A percentile compares a stretch with the other conserved stretches of the same genome.
These are phyloP conservation scores for Aldrovandia affinis DNA, from an alignment of 2,797 vertebrate species.

Conservation along the genomic window DNA sequence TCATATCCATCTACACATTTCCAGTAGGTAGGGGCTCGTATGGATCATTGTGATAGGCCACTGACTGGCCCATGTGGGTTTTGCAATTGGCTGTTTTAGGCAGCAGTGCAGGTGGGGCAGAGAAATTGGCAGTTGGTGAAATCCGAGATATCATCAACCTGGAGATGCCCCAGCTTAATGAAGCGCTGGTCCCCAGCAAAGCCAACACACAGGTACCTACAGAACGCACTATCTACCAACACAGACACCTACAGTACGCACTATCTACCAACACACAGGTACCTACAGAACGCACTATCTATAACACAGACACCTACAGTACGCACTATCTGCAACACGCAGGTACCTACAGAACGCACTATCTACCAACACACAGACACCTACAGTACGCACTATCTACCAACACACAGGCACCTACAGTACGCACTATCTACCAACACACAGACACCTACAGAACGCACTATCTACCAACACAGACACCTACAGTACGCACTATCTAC, in stretches of 20 bases:
- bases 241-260: neutral
- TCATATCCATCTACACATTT: no score
- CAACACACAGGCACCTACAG: neutral
- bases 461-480: neutral
- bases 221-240: no score
- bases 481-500: no score
- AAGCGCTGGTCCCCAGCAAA: conserved; percentile 52
- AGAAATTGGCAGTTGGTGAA: conserved; percentile 56
- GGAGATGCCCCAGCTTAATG: conserved; percentile 66
- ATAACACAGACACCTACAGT: neutral
- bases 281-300: neutral
- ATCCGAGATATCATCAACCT: conserved; percentile 70
- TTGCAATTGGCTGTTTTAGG: conserved; percentile 40
- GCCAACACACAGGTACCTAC: conserved; percentile 68
- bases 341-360: neutral
- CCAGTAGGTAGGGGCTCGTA: no score
- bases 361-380: neutral
- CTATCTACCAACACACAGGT: neutral
- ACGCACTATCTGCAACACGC: neutral
- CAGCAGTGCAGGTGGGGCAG: conserved; percentile 52
- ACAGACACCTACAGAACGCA: neutral
- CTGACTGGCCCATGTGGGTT: conserved; percentile 21
- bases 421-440: neutral
- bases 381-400: neutral
- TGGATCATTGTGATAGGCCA: neutral